Evolutionary conservation across 2,888 invertebrate species (phyloP), one percentile per base, ranked within the genome.

Genomic region (Noctua janthina): DNA sequence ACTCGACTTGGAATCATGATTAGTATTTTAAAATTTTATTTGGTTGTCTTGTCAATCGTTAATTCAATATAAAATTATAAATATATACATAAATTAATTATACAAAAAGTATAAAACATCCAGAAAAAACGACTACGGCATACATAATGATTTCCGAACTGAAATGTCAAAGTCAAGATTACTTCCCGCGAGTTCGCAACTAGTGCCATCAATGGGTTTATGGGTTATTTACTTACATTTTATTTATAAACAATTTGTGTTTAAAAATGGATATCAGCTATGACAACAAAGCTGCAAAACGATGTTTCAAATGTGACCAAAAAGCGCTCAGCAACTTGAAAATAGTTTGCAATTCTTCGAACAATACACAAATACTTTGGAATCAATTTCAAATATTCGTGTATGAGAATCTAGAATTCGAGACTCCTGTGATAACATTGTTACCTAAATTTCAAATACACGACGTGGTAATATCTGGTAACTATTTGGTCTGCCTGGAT

Each of bases 311-410:
- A 88, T 92, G 92, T 74, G 90, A 90, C 29, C 81, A 91, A 67
- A 79, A 87, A 29, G 85, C 93, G 75, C 62, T 93, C 11, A 92
- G 91, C 64, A 94, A 90, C 80, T 84, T 96, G 51, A 94, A 93
- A 76, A 89, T 96, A 71, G 81, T 85, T 81, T 92, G 92, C 86
- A 93, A 93, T 87, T 75, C 89, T 4, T 85, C 89, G 2, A 94
- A 90, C 79, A 88, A 89, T 7, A 90, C 89, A 78, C 78, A 93
- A 43, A 81, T 94, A 74, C 84, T 96, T 49, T 97, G 96, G 96
- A 96, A 96, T 90, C 95, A 93, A 87, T 95, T 93, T 90, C 96
- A 96, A 93, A 93, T 97, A 90, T 94, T 95, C 70, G 75, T 96
- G 11, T 95, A 95, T 80, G 93, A 94, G 81, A 90, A 93, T 59